Percentiles rank a stretch among this genome's conserved stretches.
Conservation (phyloP, 2,888 invertebrate species). For the Arrhopalites spinosus region DNA sequence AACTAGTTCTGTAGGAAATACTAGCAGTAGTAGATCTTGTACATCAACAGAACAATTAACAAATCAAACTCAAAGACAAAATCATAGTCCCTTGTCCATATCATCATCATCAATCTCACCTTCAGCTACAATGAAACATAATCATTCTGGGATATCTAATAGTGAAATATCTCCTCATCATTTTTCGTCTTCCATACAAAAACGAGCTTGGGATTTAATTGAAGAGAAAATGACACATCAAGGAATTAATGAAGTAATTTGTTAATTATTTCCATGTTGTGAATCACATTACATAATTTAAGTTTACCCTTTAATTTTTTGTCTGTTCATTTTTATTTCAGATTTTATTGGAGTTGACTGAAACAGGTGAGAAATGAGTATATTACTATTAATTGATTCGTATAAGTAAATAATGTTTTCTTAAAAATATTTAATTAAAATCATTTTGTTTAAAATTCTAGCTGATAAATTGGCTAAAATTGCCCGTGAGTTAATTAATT, state of each 20-base stretch:
- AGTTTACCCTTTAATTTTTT: background rate
- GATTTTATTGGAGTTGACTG: background rate
- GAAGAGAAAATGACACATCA: slow-evolving; percentile 49
- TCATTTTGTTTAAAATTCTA: no score
- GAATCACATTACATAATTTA: background rate
- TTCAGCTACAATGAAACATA: background rate
- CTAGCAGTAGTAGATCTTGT: background rate
- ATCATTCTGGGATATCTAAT: background rate
- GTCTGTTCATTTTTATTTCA: background rate
- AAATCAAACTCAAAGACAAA: background rate
- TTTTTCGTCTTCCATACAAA: slow-evolving; percentile 22
- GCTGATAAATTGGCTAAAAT: slow-evolving; percentile 53
- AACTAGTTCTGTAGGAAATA: background rate
- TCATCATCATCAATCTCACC: background rate
- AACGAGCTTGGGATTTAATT: slow-evolving; percentile 51
- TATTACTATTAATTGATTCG: no score
- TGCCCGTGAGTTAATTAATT: no score
- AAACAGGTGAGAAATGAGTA: no score
- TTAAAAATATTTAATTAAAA: no score
- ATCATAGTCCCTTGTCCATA: background rate
- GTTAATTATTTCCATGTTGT: background rate
- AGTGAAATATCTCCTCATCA: slow-evolving; percentile 1
- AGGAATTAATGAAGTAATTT: slow-evolving; percentile 53
- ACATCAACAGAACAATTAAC: background rate
- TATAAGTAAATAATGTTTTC: no score